Conservation (phyloP, 2,113 vertebrate species). For the Catharus fuscescens region DNA sequence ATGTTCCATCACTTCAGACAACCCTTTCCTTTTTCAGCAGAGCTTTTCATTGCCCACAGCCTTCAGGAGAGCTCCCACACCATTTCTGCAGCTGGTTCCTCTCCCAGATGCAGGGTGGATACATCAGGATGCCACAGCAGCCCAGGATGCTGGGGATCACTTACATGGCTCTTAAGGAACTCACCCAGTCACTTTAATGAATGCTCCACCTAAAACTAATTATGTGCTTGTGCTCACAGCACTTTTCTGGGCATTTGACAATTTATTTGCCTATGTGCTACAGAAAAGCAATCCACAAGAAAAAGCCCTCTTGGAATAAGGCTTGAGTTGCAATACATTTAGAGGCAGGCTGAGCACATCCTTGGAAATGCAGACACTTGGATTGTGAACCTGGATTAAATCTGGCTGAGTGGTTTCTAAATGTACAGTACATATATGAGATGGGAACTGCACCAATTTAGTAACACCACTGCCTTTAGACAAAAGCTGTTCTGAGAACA, state of each 20-base stretch:
- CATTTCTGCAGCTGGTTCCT: neutral
- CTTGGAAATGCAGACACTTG: neutral
- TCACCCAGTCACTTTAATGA: neutral
- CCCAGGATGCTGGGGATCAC: neutral
- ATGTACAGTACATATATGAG: fast-evolving
- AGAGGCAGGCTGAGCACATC: neutral
- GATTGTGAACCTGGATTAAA: neutral
- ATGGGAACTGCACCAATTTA: neutral
- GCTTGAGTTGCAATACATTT: neutral
- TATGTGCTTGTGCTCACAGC: neutral
- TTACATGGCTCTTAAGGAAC: neutral
- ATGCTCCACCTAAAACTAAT: conserved; percentile 9
- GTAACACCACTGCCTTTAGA: neutral
- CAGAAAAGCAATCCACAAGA: neutral
- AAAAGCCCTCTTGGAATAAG: neutral
- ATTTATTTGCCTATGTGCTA: neutral
- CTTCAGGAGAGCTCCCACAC: neutral
- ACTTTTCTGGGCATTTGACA: neutral
- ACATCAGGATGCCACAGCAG: neutral
- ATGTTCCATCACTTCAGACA: neutral
- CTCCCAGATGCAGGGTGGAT: neutral
- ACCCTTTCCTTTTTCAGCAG: neutral
- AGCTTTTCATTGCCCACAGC: neutral
- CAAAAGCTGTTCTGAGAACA: neutral
- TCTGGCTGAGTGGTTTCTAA: neutral